Percentiles rank a stretch among this genome's conserved stretches.
Conservation (phyloP, 2,113 vertebrate species). For the Percopsis transmontana region DNA sequence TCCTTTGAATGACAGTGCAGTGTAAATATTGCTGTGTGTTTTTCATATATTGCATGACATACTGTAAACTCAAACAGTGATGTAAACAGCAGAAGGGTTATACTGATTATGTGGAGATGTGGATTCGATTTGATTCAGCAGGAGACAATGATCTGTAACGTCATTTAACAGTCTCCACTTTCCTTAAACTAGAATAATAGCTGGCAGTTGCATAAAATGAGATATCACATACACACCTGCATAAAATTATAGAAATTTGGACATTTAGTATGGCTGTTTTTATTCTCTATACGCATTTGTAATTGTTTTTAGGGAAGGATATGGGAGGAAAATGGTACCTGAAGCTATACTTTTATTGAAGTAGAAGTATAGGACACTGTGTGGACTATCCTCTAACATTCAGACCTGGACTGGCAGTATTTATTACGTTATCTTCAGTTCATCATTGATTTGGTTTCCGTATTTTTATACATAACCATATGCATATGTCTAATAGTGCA, state of each 20-base stretch:
- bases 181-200: not conserved
- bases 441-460: constrained; percentile 17
- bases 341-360: too few relatives aligned
- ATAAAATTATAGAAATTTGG: too few relatives aligned
- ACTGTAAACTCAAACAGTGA: constrained; percentile 37
- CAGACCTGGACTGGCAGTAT: not conserved
- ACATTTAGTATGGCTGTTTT: too few relatives aligned
- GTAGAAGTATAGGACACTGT: too few relatives aligned
- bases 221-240: too few relatives aligned
- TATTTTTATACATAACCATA: not conserved
- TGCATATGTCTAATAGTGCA: constrained; percentile 29
- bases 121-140: too few relatives aligned
- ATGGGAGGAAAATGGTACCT: too few relatives aligned
- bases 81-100: constrained; percentile 29
- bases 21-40: too few relatives aligned
- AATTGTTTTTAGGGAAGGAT: too few relatives aligned
- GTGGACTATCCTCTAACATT: too few relatives aligned
- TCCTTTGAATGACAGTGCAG: not conserved
- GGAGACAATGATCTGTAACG: constrained; percentile 23
- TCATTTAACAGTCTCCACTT: constrained; percentile 35
- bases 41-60: constrained; percentile 26
- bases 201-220: too few relatives aligned
- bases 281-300: too few relatives aligned
- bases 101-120: constrained; percentile 32
- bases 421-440: not conserved